Evolutionary conservation across 2,888 invertebrate species (phyloP).

Genomic region (Pyrgus malvae): DNA sequence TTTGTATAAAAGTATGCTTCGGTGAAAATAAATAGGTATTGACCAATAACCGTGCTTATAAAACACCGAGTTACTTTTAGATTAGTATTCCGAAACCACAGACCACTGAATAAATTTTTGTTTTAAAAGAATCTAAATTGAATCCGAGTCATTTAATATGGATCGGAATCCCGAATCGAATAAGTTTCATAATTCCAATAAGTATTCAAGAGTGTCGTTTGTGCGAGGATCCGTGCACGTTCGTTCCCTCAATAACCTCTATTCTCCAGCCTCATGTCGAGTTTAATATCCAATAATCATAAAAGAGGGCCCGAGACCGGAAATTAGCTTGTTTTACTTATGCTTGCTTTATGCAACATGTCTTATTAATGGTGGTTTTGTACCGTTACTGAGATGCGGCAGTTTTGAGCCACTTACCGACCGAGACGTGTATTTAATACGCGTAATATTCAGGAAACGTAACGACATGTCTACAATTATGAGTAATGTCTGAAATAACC

Average conservation of each 20-base stretch:
- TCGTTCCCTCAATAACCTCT: slow-evolving; percentile 26
- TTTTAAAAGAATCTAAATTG: not conserved
- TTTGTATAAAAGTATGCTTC: not conserved
- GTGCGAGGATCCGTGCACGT: slow-evolving; percentile 19
- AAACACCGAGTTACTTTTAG: no score
- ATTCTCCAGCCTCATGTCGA: slow-evolving; percentile 35
- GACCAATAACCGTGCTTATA: no score
- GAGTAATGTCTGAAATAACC: slow-evolving; percentile 7
- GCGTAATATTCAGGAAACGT: slow-evolving; percentile 41
- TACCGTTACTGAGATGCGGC: slow-evolving; percentile 63
- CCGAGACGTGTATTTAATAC: slow-evolving; percentile 47
- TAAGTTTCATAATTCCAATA: slow-evolving; percentile 21
- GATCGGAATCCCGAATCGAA: slow-evolving; percentile 15
- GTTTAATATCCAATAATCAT: slow-evolving; percentile 54
- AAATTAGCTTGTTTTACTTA: slow-evolving; percentile 65
- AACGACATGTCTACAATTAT: slow-evolving; percentile 18
- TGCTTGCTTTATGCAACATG: slow-evolving; percentile 53
- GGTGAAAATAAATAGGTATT: not conserved
- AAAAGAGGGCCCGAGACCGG: slow-evolving; percentile 56
- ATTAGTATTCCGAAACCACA: no score
- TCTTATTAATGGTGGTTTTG: slow-evolving; percentile 59
- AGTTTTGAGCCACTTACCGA: slow-evolving; percentile 49
- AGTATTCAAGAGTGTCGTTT: slow-evolving; percentile 23
- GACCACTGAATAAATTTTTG: not conserved
- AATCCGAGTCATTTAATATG: slow-evolving; percentile 10